Evolutionary conservation across 2,797 vertebrate species (phyloP), one percentile per base, ranked within the genome.

Genomic region (Artibeus jamaicensis): DNA sequence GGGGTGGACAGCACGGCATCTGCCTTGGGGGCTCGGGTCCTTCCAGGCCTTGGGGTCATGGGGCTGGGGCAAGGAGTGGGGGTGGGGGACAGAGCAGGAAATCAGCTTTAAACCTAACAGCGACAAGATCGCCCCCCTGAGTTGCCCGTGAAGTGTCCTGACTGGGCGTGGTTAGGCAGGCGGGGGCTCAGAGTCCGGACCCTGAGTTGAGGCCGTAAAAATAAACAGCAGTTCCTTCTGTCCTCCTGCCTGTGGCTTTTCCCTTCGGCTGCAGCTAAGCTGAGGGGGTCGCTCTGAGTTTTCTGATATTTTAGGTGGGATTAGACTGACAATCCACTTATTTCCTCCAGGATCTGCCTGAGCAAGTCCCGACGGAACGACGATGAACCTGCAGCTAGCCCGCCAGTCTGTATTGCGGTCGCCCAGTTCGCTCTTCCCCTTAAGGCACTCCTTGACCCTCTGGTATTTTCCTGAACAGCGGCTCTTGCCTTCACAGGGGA

Each of bases 211-310:
- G 74, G 46, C 12, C 24, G 4, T 3, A 53, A 48, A 42, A 29
- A 53, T 2, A 21, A 55, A 68, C 37, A 48, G 12, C 6, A 6
- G 44, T 24, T 55, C 7, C 3, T 67, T 39, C 16, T 59, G 39
- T 9, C 12, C 39, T 62, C 65, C 62, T 34, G 22, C 26, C 34
- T 42, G 73, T 4, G 15, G 7, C 11, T n/a, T 44, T 50, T 24
- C 42, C 39, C 29, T 4, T 1, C 0, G 16, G 24, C 3, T 6
- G 50, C 44, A 4, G 6, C 57, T 10, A 42, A 37, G 50, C 15
- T 32, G 39, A 86, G 39, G n/a, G 2, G 24, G n/a, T 14, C 0
- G 19, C 78, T 53, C 19, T 18, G 50, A 22, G 8, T 42, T 44
- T 21, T 2, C 6, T 19, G 42, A 6, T 32, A 4, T 32, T n/a